Evolutionary conservation across 2,113 vertebrate species (phyloP).

Genomic region (Ceyx cyanopectus): DNA sequence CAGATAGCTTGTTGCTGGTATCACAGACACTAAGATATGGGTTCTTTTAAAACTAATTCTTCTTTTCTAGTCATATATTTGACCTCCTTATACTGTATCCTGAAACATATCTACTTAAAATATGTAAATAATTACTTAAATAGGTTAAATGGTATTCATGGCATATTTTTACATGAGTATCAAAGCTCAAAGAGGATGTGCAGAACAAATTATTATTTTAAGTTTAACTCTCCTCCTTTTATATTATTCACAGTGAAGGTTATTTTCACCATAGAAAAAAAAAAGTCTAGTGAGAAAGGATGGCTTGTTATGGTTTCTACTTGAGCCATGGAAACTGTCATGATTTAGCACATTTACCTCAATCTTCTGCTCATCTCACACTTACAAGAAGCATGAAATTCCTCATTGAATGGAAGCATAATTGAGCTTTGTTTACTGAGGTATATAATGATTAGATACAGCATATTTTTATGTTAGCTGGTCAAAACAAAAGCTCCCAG

Average conservation of each 20-base stretch:
- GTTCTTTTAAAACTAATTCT: background rate
- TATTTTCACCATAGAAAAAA: background rate
- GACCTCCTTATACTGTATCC: background rate
- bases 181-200: background rate
- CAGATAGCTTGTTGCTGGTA: background rate
- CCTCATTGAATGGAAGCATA: background rate
- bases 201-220: background rate
- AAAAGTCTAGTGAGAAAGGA: background rate
- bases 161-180: background rate
- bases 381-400: background rate
- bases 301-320: background rate
- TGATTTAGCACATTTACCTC: background rate
- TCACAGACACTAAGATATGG: background rate
- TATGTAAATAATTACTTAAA: background rate
- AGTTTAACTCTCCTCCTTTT: background rate
- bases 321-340: background rate
- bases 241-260: background rate
- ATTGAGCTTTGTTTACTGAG: background rate
- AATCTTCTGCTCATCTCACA: background rate
- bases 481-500: background rate
- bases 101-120: background rate
- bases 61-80: background rate
- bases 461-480: background rate
- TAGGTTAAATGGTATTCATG: background rate
- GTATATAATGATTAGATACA: background rate